These are phyloP conservation scores for Acanthosepion lycidas DNA, from an alignment of 2,888 invertebrate genomes.

Conservation along the genomic window DNA sequence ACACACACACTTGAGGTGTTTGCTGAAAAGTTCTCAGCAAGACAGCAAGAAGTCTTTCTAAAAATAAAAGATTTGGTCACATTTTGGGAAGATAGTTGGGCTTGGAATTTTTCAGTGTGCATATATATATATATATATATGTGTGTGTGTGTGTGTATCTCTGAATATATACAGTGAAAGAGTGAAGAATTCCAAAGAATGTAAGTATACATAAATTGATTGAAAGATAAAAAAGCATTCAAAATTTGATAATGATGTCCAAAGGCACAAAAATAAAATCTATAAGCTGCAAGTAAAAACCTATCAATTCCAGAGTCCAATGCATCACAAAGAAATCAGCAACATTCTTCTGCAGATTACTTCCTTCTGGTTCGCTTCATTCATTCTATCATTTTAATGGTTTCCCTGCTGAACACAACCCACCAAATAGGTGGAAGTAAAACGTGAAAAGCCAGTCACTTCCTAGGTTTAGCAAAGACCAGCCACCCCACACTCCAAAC, in stretches of 20 bases:
- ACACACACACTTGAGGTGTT: too few relatives aligned
- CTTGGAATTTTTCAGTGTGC: not conserved
- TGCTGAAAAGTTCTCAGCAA: too few relatives aligned
- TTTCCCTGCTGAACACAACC: slow-evolving; percentile 9
- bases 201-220: slow-evolving; percentile 16
- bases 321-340: not conserved
- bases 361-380: slow-evolving; percentile 18
- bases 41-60: too few relatives aligned
- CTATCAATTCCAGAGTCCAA: slow-evolving; percentile 33
- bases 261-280: not conserved
- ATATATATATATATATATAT: not conserved
- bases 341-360: slow-evolving; percentile 33
- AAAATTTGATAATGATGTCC: slow-evolving; percentile 33
- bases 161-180: not conserved
- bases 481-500: not conserved
- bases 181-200: not conserved
- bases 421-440: not conserved
- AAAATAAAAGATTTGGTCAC: too few relatives aligned
- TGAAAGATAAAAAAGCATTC: slow-evolving; percentile 15
- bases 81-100: too few relatives aligned
- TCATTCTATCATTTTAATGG: slow-evolving; percentile 33
- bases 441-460: not conserved
- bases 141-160: not conserved
- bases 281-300: slow-evolving; percentile 16
- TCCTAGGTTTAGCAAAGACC: not conserved